phyloP scores from a whole-genome alignment of 2,888 invertebrate genomes.

The Deroplatys truncata region DNA sequence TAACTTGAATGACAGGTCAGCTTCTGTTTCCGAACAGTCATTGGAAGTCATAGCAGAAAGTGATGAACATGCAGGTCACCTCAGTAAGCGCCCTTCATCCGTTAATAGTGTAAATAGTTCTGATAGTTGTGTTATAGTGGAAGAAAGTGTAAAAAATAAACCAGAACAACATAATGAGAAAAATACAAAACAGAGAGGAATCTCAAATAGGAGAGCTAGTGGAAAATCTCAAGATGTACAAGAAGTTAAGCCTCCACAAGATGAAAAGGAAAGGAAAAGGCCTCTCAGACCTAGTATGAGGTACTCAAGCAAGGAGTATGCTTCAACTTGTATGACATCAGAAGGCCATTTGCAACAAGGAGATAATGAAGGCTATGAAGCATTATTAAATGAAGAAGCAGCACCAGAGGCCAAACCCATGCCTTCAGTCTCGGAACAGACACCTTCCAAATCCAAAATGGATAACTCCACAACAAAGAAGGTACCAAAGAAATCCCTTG shows the following conservation, averaged over 20 bases:
- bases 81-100: background rate
- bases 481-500: background rate
- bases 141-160: background rate
- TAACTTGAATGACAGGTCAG: background rate
- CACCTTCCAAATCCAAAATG: background rate
- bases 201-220: background rate
- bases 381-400: background rate
- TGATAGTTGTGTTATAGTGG: background rate
- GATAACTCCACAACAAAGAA: background rate
- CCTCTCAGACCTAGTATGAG: slow-evolving; percentile 27
- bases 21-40: background rate
- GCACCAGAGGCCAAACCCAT: background rate
- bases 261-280: background rate
- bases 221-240: background rate
- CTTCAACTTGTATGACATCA: background rate
- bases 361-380: background rate
- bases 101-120: background rate
- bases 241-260: slow-evolving; percentile 3
- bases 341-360: background rate
- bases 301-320: slow-evolving; percentile 16
- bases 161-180: background rate
- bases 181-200: background rate
- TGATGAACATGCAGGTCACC: background rate
- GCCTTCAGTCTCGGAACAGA: background rate
- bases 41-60: background rate